These are phyloP conservation scores for Metaphire vulgaris DNA, from an alignment of 1,140 invertebrate species.

Conservation along the genomic window DNA sequence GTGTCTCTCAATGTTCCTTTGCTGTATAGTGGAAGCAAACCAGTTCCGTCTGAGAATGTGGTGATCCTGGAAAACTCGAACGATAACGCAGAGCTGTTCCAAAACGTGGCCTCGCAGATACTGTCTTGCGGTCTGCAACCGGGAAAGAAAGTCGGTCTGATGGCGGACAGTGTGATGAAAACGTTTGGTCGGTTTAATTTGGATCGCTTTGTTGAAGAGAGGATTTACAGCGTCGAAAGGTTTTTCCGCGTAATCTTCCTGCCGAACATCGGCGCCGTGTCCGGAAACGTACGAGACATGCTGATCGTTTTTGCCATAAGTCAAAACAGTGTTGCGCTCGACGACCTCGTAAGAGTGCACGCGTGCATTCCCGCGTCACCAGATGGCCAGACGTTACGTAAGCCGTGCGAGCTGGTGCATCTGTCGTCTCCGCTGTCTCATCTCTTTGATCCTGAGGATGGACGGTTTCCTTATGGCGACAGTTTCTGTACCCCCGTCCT, in stretches of 20 bases:
- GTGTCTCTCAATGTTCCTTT: background rate
- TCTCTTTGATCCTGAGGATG: slow-evolving; percentile 4
- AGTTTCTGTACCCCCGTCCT: background rate
- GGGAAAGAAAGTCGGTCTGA: background rate
- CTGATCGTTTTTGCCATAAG: background rate
- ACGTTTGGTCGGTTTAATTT: background rate
- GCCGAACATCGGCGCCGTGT: background rate
- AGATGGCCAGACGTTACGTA: background rate
- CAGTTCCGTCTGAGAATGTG: background rate
- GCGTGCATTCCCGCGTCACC: background rate
- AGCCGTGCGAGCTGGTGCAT: slow-evolving; percentile 5
- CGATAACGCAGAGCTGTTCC: background rate
- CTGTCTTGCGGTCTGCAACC: background rate
- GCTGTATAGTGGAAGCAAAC: background rate
- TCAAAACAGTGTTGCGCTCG: background rate
- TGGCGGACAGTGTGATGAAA: background rate
- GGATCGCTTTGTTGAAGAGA: background rate
- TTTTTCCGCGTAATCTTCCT: background rate
- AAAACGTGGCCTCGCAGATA: background rate
- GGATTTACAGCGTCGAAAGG: background rate
- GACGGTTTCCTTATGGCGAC: slow-evolving; percentile 13
- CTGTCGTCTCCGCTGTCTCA: background rate
- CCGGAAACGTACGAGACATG: background rate
- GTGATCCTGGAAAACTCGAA: background rate
- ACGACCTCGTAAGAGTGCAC: background rate